These are phyloP conservation scores for Colistium nudipinnis DNA, from an alignment of 2,113 vertebrate species.

Conservation along the genomic window DNA sequence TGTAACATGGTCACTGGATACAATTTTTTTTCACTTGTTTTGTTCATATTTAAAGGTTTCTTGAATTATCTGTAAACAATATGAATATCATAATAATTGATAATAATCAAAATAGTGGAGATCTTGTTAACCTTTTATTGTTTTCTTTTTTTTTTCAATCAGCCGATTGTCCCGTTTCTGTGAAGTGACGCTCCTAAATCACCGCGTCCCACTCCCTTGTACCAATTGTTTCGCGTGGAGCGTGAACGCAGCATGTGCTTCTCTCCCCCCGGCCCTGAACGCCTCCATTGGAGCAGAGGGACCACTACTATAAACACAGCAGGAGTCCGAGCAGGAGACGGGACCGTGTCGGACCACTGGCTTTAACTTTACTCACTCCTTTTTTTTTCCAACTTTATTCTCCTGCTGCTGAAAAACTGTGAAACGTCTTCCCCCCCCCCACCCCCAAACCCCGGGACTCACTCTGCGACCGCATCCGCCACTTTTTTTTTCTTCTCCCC, in stretches of 20 bases:
- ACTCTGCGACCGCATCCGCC: not conserved
- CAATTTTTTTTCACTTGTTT: too few species aligned
- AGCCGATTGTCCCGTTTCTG: too few species aligned
- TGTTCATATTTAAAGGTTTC: too few species aligned
- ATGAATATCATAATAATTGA: too few species aligned
- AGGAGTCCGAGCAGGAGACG: constrained; percentile 37
- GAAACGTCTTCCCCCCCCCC: too few species aligned
- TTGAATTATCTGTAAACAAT: too few species aligned
- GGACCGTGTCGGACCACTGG: constrained; percentile 35
- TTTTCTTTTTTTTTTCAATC: too few species aligned
- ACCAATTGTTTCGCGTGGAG: not conserved
- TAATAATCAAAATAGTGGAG: too few species aligned
- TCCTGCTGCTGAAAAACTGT: not conserved
- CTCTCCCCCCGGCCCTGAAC: constrained; percentile 45
- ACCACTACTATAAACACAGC: constrained; percentile 67
- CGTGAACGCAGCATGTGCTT: constrained; percentile 51
- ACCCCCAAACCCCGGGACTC: not conserved
- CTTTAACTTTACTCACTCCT: not conserved
- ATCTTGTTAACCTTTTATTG: too few species aligned
- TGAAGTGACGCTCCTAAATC: too few species aligned
- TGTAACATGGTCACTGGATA: too few species aligned
- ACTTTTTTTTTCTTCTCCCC: constrained; percentile 2
- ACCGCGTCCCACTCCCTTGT: fast-evolving
- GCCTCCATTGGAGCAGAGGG: constrained; percentile 64
- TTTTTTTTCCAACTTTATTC: not conserved